phyloP scores from a whole-genome alignment of 2,113 vertebrate species.

The Callospermophilus lateralis region DNA sequence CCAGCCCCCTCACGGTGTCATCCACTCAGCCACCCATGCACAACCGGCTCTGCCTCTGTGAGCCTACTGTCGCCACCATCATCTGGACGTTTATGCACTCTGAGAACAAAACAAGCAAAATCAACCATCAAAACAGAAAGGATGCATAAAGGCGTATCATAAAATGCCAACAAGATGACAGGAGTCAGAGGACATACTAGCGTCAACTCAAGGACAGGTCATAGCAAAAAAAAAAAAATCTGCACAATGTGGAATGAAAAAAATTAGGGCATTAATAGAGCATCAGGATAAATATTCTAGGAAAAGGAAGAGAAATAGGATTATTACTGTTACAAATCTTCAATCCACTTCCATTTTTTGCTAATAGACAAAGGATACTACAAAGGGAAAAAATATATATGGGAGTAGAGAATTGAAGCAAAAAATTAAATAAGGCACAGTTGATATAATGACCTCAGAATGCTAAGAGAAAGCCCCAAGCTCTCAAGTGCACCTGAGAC shows the following conservation, averaged over 20 bases:
- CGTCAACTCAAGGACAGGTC: background rate
- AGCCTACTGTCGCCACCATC: background rate
- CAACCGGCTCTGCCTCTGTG: background rate
- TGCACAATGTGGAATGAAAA: background rate
- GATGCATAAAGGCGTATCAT: background rate
- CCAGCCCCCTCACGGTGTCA: background rate
- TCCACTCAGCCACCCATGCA: fast-evolving
- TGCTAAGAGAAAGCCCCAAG: background rate
- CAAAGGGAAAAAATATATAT: background rate
- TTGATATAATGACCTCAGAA: background rate
- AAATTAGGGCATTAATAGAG: background rate
- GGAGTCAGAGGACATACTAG: background rate
- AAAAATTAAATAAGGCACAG: background rate
- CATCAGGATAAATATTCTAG: background rate
- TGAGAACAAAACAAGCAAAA: background rate
- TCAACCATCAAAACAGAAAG: background rate
- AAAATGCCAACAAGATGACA: background rate
- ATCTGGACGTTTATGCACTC: background rate
- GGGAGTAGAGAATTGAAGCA: background rate
- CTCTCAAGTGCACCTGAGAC: background rate
- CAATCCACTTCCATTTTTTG: background rate
- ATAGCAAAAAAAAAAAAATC: background rate
- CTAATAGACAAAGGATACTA: background rate
- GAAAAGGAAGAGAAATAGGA: background rate
- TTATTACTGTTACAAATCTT: background rate